Conservation (phyloP, 2,113 vertebrate genomes). For the Nerophis ophidion region DNA sequence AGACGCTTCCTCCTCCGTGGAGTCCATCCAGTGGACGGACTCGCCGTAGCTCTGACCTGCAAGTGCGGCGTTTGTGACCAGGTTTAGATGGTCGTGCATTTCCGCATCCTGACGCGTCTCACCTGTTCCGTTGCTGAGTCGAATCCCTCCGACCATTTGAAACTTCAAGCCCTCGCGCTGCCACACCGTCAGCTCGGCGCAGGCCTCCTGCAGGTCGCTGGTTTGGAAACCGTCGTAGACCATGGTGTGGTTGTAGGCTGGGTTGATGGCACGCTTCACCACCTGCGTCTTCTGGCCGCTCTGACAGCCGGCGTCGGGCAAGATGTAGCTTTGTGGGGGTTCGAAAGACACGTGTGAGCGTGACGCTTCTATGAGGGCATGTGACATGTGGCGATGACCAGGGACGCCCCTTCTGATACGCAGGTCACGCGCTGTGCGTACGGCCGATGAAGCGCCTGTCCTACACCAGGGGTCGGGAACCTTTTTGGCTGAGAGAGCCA, state of each 20-base stretch:
- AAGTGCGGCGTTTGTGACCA: slow-evolving; percentile 1
- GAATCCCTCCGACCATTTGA: slow-evolving; percentile 78
- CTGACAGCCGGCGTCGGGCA: slow-evolving; percentile 84
- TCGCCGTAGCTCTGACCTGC: slow-evolving; percentile 87
- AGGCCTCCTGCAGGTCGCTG: slow-evolving; percentile 84
- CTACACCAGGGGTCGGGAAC: too few species aligned
- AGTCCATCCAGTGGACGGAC: slow-evolving; percentile 91
- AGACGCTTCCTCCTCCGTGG: slow-evolving; percentile 78
- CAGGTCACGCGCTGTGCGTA: too few species aligned
- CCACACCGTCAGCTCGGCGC: slow-evolving; percentile 90
- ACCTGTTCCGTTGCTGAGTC: slow-evolving; percentile 91
- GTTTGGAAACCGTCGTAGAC: slow-evolving; percentile 90
- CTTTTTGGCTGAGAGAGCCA: too few species aligned
- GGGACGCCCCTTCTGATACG: too few species aligned
- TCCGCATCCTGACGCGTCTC: slow-evolving; percentile 9
- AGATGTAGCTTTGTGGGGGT: slow-evolving; percentile 75
- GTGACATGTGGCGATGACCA: neutral
- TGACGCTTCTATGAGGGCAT: neutral
- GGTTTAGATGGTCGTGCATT: neutral
- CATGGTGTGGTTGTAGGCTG: slow-evolving; percentile 96
- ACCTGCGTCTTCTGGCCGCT: slow-evolving; percentile 86
- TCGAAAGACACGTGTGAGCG: neutral
- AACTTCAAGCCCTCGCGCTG: slow-evolving; percentile 77
- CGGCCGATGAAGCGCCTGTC: too few species aligned
- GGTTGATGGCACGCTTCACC: slow-evolving; percentile 79